These are phyloP conservation scores for Rotaria sp. DNA, from an alignment of 2,888 invertebrate genomes.

Conservation along the genomic window DNA sequence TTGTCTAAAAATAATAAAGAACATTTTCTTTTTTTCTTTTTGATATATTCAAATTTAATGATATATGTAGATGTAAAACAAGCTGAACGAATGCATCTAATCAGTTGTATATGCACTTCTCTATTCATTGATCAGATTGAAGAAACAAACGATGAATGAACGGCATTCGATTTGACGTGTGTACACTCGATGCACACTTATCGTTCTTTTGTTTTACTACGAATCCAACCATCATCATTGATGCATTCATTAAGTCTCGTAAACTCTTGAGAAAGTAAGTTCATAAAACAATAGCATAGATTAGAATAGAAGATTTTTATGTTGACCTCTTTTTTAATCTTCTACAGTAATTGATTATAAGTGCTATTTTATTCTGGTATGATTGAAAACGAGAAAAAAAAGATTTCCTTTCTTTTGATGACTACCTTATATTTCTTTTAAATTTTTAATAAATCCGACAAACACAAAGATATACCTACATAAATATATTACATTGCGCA, in stretches of 20 bases:
- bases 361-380: not conserved
- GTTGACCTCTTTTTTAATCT: conserved; percentile 9
- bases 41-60: conserved; percentile 24
- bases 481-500: not conserved
- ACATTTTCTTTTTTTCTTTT: not conserved
- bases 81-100: conserved; percentile 1
- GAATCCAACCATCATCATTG: not conserved
- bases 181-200: conserved; percentile 6
- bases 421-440: not conserved
- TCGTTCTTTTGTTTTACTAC: not conserved
- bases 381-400: not conserved
- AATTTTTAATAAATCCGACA: conserved; percentile 3
- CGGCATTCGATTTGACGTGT: conserved; percentile 24
- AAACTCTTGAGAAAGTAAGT: conserved; percentile 24
- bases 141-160: conserved; percentile 24
- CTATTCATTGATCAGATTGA: conserved; percentile 4
- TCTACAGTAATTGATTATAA: not conserved
- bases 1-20: not conserved
- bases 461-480: not conserved
- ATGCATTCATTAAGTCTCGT: conserved; percentile 15
- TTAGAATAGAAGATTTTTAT: conserved; percentile 11
- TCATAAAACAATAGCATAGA: conserved; percentile 8
- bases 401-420: not conserved
- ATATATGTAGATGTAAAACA: conserved; percentile 18
- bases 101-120: conserved; percentile 24